Evolutionary conservation across 64 coral and sea anemone species (phyloP), one percentile per base, ranked within the genome.

Genomic region (Pachyseris speciosa): DNA sequence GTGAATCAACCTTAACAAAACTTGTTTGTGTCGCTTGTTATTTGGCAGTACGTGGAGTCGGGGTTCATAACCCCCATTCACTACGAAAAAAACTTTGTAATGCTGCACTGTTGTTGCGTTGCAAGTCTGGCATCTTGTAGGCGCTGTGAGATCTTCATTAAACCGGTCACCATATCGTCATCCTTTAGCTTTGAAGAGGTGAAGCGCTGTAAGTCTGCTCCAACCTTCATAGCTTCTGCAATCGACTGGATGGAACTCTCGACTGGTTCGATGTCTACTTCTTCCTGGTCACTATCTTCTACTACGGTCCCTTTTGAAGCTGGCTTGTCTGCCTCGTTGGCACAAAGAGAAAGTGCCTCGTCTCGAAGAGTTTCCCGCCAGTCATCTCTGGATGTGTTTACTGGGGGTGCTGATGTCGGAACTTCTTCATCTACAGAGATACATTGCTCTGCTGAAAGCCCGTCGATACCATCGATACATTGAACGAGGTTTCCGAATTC

Each of bases 11-110:
- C 0, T 28, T 31, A 64, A 64, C 59, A 28, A 64, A 64, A 64
- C 59, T 64, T 7, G 59, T 64, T 64, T 64, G 59, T 64, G 59
- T 64, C 59, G 59, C 59, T 64, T 64, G 59, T 64, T 64, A 64
- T 64, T 64, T 64, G n/a, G 27, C 59, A 64, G 24, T 64, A 26
- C n/a, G 22, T 64, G 59, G 59, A 64, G 59, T 64, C 59, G 59
- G 59, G 59, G n/a, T 64, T 64, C 22, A 64, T 64, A 25, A 64
- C 59, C 59, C 59, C 59, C 59, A 64, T 64, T 64, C 22, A 64
- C 26, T 64, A 64, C 59, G 59, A 57, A 57, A 57, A 57, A 57
- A 57, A 57, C 52, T 57, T 2, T 57, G 52, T 57, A 57, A 57
- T 57, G 52, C 52, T 57, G 52, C 52, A 57, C 52, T 57, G 52